Conservation (phyloP, 1,140 invertebrate species). For the Drosophila kanapiae region DNA sequence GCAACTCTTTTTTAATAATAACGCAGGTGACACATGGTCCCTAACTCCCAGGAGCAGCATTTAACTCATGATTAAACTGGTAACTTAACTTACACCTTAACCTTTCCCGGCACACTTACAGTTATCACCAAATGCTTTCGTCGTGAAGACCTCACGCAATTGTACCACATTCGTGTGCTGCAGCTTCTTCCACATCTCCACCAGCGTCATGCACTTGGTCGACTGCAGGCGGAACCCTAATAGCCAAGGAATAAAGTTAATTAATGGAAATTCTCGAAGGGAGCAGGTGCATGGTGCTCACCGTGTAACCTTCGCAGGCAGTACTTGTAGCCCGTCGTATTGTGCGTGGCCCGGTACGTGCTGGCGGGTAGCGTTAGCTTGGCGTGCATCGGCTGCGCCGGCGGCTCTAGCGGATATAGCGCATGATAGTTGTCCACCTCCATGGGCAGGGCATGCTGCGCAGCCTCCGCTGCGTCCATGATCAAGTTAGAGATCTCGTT, state of each 20-base stretch:
- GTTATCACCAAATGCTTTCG: conserved; percentile 97
- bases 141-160: conserved; percentile 96
- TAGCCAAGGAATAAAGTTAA: neutral
- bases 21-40: neutral
- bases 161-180: conserved; percentile 97
- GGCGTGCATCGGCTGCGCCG: conserved; percentile 89
- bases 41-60: conserved; percentile 17
- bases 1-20: neutral
- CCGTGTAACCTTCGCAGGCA: conserved; percentile 95
- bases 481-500: conserved; percentile 89
- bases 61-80: neutral
- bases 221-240: conserved; percentile 90
- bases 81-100: neutral
- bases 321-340: conserved; percentile 94
- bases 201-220: conserved; percentile 93
- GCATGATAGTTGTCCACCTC: conserved; percentile 96
- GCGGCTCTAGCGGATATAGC: conserved; percentile 93
- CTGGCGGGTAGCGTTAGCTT: conserved; percentile 91
- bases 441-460: conserved; percentile 90
- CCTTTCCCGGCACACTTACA: conserved; percentile 88
- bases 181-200: conserved; percentile 97
- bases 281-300: conserved; percentile 28
- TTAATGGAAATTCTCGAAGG: neutral
- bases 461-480: conserved; percentile 88
- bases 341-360: conserved; percentile 96